Conservation (phyloP, 2,113 vertebrate species). For the Crocuta crocuta region DNA sequence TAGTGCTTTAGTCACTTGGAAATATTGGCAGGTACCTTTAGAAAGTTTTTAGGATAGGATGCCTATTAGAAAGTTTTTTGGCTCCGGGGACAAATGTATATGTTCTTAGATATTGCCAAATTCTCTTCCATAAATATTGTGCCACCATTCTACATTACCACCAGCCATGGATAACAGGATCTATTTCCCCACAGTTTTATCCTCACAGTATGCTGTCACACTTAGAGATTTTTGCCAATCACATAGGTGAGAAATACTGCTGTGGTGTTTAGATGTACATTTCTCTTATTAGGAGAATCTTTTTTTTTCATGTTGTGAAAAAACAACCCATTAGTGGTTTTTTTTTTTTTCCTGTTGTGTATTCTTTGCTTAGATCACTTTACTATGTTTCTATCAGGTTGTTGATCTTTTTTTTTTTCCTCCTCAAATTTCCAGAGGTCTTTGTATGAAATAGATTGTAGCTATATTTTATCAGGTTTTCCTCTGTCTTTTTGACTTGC, state of each 20-base stretch:
- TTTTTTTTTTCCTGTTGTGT: background rate
- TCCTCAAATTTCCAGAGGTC: background rate
- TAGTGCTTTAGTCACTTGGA: background rate
- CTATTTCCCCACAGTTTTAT: background rate
- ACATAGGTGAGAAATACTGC: background rate
- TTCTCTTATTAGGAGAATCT: background rate
- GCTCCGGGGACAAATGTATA: background rate
- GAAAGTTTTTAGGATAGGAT: background rate
- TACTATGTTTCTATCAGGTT: background rate
- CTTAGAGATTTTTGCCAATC: background rate
- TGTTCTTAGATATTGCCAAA: background rate
- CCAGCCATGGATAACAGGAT: background rate
- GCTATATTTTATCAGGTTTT: background rate
- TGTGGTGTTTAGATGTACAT: background rate
- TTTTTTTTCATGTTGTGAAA: background rate
- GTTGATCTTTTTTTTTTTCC: background rate
- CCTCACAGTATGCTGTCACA: background rate
- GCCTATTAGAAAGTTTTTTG: background rate
- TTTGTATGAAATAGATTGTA: background rate
- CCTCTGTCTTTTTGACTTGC: background rate
- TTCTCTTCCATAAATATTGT: background rate
- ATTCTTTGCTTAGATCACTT: background rate
- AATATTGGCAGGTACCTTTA: background rate
- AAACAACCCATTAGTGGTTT: background rate
- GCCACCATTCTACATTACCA: background rate